phyloP scores from a whole-genome alignment of 2,113 vertebrate genomes.

The Podarcis muralis region DNA sequence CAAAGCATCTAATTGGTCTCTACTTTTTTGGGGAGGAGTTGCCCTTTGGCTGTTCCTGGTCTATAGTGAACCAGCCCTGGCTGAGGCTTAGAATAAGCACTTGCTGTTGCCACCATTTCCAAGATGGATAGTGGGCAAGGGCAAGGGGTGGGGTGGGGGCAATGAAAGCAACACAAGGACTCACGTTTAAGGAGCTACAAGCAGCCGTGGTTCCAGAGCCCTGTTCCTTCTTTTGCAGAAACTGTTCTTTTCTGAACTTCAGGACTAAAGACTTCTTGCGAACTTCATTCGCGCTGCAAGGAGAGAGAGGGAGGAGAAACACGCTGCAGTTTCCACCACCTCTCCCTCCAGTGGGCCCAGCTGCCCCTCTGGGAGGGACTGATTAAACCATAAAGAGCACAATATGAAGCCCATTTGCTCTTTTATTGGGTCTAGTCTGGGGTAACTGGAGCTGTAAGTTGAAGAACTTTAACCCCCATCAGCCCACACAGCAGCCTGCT shows the following conservation, averaged over 20 bases:
- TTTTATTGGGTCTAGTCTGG: not conserved
- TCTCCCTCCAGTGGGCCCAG: not conserved
- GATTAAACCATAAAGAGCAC: not conserved
- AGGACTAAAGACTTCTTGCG: slow-evolving; percentile 96
- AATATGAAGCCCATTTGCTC: not conserved
- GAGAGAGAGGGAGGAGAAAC: not conserved
- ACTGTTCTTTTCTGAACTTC: slow-evolving; percentile 98
- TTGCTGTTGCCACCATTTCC: not conserved
- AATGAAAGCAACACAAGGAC: slow-evolving; percentile 38
- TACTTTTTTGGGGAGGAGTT: not conserved
- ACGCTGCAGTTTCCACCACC: not conserved
- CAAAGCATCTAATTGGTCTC: too few species aligned
- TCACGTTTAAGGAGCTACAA: slow-evolving; percentile 97
- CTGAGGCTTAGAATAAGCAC: not conserved
- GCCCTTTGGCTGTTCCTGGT: not conserved
- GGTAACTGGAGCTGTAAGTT: not conserved
- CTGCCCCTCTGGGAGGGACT: not conserved
- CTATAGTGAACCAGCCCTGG: too few species aligned
- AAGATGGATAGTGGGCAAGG: not conserved
- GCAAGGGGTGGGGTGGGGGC: too few species aligned
- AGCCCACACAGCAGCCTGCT: not conserved
- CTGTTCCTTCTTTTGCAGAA: slow-evolving; percentile 95
- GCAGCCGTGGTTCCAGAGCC: slow-evolving; percentile 93
- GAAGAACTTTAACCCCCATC: not conserved
- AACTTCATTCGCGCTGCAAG: slow-evolving; percentile 91